A percentile compares a stretch with the other conserved stretches of the same genome.
Conservation (phyloP, 92 coral and sea anemone species). For the Actinostola sp. region DNA sequence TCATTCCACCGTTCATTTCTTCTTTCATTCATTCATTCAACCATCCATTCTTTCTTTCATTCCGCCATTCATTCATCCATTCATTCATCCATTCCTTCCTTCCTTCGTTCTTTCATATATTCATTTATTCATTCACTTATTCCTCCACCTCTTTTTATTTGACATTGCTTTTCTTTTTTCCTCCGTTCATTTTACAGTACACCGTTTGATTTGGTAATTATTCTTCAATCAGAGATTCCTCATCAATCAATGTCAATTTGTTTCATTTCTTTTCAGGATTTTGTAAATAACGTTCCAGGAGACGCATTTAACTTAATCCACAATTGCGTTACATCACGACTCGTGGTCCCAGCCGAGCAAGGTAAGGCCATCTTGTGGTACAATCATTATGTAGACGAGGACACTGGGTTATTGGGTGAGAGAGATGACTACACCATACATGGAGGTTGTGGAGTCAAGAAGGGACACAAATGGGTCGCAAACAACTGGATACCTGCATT, state of each 20-base stretch:
- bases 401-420: slow-evolving; percentile 80
- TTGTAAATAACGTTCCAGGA: slow-evolving; percentile 45
- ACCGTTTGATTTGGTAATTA: no score
- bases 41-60: neutral
- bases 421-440: slow-evolving; percentile 78
- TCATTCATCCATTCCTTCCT: neutral
- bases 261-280: slow-evolving; percentile 19
- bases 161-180: neutral
- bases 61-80: neutral
- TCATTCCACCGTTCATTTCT: no score
- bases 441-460: slow-evolving; percentile 80
- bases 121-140: neutral
- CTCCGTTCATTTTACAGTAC: no score
- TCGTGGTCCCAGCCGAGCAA: slow-evolving; percentile 63
- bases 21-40: slow-evolving; percentile 5
- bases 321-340: slow-evolving; percentile 62
- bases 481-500: slow-evolving; percentile 84
- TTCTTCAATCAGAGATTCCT: no score
- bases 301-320: slow-evolving; percentile 75
- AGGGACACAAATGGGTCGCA: slow-evolving; percentile 81
- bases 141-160: neutral
- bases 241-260: no score
- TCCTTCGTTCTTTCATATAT: neutral
- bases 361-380: slow-evolving; percentile 90
- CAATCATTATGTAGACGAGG: slow-evolving; percentile 85